Base-by-base conservation (phyloP, 2,888 invertebrate species). In the Coleophora flavipennella region DNA sequence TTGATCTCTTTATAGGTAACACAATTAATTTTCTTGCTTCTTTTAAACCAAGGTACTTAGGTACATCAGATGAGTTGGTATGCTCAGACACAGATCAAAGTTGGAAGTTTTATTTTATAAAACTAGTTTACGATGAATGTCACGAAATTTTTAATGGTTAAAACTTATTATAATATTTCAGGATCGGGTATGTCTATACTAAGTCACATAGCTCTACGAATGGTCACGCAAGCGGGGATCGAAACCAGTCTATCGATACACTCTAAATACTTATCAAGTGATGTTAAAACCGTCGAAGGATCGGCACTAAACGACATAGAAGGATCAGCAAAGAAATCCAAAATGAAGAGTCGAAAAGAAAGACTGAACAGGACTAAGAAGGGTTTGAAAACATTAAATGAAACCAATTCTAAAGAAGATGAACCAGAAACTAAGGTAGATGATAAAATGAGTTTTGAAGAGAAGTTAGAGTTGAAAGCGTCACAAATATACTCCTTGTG, bases 171-270 rank as follows among this genome's bases (percentile, higher is more conserved):
- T 8, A 34, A 11, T 7, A 13, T 39, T 42, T 11, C 48, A 89
- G 89, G 89, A 6, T 91, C 92, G 0, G 92, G 95, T 1, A 94
- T 94, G 92, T 94, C 94, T 39, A 86, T 93, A 36, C 77, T 94
- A 2, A 91, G 92, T 48, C 89, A 89, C 57, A 86, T 93, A 33
- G 92, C 94, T 0, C 63, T 94, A 25, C 83, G 94, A 36, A 89
- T 93, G 74, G 86, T 93, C n/a, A 93, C 94, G 0, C 92, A 93
- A 62, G 86, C 87, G 0, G 85, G 86, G 0, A 62, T 88, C 1
- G 65, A 81, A 2, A 71, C 79, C 14, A 84, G 83, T 48, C 53
- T 87, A 31, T 62, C 78, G 25, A 81, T 87, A 36, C 74, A 84
- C 52, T 62, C 81, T 13, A 84, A 86, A 52, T 63, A 74, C 48